Evolutionary conservation across 2,797 vertebrate genomes (phyloP), one percentile per base, ranked within the genome.

Genomic region (Enteromius fasciolatus): DNA sequence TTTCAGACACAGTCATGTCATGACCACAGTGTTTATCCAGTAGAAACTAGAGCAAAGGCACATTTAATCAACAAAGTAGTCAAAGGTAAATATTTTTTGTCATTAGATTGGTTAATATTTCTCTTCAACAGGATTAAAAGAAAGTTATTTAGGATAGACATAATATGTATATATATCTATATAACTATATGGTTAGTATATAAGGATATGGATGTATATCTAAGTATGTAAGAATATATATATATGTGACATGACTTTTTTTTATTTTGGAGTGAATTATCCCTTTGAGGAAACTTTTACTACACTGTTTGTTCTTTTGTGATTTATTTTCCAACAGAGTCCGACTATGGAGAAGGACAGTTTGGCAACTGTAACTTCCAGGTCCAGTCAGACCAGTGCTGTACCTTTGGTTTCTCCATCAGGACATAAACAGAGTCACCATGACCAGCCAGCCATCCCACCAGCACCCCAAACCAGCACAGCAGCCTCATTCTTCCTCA

Each of bases 401-500:
- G 25, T 80, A 0, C 74, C 86, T 3, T 89, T 90, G 0, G 69
- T 72, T n/a, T 48, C 77, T 78, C 70, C 52, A 50, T 54, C 68
- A 67, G 72, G 52, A 39, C 48, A 20, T 15, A 83, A 48, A 31
- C 33, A 10, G 5, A 54, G 48, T 33, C 80, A 57, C 36, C 68
- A 73, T 3, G 76, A 39, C 46, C 76, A 76, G 15, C 57, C 72
- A 33, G 10, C 69, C 14, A 33, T 81, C 25, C 64, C 61, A 3
- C 18, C 69, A 28, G 46, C 57, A 15, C 78, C 87, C 28, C 86
- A 82, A 25, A 75, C 73, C 80, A 79, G 80, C 64, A 78, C 84
- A 2, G 91, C 93, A 0, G 86, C 91, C 1, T 82, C 91, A 31
- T 93, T 94, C 86, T 92, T 94, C 87, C 84, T 88, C 87, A 92